Base-by-base conservation (phyloP, 2,113 vertebrate genomes). In the Empidonax alnorum region DNA sequence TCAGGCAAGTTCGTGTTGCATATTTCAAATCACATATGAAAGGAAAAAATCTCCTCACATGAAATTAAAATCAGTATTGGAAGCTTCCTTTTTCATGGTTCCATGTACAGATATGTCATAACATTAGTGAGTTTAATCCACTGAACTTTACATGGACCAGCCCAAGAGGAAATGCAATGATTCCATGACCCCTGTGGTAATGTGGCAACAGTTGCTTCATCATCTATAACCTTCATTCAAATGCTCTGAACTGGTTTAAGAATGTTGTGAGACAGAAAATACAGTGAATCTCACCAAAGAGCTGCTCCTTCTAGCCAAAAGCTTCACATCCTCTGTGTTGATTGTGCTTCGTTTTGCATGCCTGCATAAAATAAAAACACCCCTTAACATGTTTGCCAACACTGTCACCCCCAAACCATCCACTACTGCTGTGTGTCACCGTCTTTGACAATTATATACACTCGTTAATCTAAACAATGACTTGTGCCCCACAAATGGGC, bases 291-390 rank as follows among this genome's bases (percentile, higher is more conserved):
- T 98, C 96, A 99, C 99, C 98, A 99, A 80, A 46, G 99, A 98
- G 37, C 89, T 98, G 82, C 98, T 99, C 91, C 99, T 98, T 59
- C 99, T 98, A 65, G 98, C 98, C 89, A 98, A 83, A 33, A 99
- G 98, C 96, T 99, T 99, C 75, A 99, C 99, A 37, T 99, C 99
- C 4, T 99, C 99, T 6, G 94, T 61, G 67, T 97, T 99, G 74
- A 99, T 82, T 1, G 98, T 99, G 86, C 96, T 98, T 98, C 99
- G 98, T 94, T 99, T 99, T 8, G 98, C 99, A 62, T 99, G 99
- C 90, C 99, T 99, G 98, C 78, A 98, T 98, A 76, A 71, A 88
- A 81, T 41, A 78, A 66, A 87, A 75, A 67, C 37, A 89, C 65
- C 39, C 55, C 56, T 79, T 62, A 61, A 56, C 28, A 65, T 41